These are phyloP conservation scores for Coleophora flavipennella DNA, from an alignment of 2,888 invertebrate genomes.

Conservation along the genomic window DNA sequence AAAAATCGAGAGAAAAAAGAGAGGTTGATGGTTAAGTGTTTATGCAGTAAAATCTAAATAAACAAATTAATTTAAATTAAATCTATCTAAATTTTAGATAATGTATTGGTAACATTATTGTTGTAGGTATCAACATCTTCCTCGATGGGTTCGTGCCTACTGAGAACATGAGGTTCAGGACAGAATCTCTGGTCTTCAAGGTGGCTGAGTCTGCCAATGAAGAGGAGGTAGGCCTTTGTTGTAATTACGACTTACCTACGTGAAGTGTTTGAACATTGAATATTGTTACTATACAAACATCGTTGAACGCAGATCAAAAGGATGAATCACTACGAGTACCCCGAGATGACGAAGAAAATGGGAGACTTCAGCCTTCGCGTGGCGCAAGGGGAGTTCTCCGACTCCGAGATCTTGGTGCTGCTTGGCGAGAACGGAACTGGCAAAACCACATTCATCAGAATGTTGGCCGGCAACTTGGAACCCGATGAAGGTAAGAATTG, in stretches of 20 bases:
- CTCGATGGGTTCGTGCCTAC: conserved; percentile 99
- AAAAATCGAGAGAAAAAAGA: too few species aligned
- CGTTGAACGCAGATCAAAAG: conserved; percentile 78
- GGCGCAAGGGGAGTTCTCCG: conserved; percentile 94
- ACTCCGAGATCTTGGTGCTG: conserved; percentile 98
- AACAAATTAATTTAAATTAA: too few species aligned
- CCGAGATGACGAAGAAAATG: conserved; percentile 90
- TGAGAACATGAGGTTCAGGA: conserved; percentile 98
- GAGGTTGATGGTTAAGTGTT: too few species aligned
- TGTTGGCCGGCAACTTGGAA: conserved; percentile 96
- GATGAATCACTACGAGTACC: conserved; percentile 97
- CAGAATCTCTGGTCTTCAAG: conserved; percentile 97
- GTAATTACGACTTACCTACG: not conserved
- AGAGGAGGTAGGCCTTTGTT: conserved; percentile 79
- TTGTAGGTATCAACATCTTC: conserved; percentile 99
- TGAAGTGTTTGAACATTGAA: too few species aligned
- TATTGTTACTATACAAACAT: not conserved
- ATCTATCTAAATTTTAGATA: too few species aligned
- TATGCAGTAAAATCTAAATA: too few species aligned
- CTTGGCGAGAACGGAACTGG: conserved; percentile 99
- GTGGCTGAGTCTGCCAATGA: conserved; percentile 98
- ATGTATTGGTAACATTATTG: too few species aligned
- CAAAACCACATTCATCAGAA: conserved; percentile 98
- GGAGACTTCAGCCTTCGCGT: conserved; percentile 85
- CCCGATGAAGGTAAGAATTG: conserved; percentile 84